Evolutionary conservation across 2,113 vertebrate genomes (phyloP).

Genomic region (Tychaedon coryphoeus): DNA sequence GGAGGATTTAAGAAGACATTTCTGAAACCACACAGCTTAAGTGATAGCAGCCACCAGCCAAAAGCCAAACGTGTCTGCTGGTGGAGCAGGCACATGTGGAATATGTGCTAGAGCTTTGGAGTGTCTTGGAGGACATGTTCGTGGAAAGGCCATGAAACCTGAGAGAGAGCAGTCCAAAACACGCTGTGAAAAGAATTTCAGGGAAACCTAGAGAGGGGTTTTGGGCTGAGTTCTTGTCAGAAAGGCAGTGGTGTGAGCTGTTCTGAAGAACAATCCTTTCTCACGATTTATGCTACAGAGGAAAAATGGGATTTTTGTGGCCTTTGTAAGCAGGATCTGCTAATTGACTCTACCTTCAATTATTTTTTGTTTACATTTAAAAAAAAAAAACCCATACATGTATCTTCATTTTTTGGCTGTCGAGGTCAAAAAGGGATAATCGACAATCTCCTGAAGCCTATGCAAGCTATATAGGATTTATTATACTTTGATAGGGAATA

Average conservation of each 20-base stretch:
- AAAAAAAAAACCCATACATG: not conserved
- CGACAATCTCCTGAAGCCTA: not conserved
- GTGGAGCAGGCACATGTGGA: not conserved
- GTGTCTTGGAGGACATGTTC: not conserved
- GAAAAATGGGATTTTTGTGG: not conserved
- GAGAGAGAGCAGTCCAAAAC: not conserved
- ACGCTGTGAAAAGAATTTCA: not conserved
- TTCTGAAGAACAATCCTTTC: not conserved
- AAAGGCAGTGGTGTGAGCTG: not conserved
- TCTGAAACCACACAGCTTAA: not conserved
- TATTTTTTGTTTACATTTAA: not conserved
- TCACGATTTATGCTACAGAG: not conserved
- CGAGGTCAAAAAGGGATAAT: not conserved
- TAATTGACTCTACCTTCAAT: not conserved
- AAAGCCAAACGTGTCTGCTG: not conserved
- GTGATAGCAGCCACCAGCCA: not conserved
- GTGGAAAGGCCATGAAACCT: not conserved
- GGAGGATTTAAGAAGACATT: not conserved
- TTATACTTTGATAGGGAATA: not conserved
- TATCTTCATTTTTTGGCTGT: not conserved
- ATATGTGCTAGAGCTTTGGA: not conserved
- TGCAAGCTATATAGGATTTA: not conserved
- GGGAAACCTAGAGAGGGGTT: not conserved
- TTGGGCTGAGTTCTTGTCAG: not conserved
- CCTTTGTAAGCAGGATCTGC: not conserved